Base-by-base conservation (phyloP, 2,888 invertebrate species). In the Rotaria socialis region DNA sequence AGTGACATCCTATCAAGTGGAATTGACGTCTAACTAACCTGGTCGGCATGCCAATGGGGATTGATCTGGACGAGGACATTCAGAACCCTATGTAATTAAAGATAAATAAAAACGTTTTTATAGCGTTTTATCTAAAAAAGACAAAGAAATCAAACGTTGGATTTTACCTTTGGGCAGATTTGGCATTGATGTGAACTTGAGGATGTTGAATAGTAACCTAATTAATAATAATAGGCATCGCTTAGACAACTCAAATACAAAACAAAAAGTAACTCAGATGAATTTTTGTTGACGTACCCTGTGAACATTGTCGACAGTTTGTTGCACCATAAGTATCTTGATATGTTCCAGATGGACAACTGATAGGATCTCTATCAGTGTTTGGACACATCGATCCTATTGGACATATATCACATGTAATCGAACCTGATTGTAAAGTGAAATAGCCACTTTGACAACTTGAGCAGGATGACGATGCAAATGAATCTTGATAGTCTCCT, bases 271-370 rank as follows among this genome's bases (percentile, higher is more conserved):
- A 19, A 22, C 6, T 55, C 55, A 22, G 0, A 47, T 47, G 11
- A 16, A 16, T 14, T 52, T 52, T 52, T 16, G 3, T 52, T 52
- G 8, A 2, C 52, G 14, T 67, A 67, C 67, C 75, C 24, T 43
- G 75, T 41, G 43, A 24, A 47, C 75, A 75, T 47, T 41, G 24
- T 43, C 16, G 43, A 75, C 75, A 75, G 22, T 8, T 22, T 43
- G 14, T 16, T 4, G 24, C 5, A 3, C 75, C 75, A 75, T 41
- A 41, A 22, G 8, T 43, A 75, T 75, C 47, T 47, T 75, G 75
- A 75, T 75, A 75, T 43, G 75, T 75, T 19, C 75, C 75, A 11
- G 43, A 8, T 75, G 75, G 75, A 75, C 75, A 75, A 47, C 43
- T 43, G 2, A 75, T 43, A 43, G 75, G 75, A 22, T 75, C 75